Evolutionary conservation across 1,140 invertebrate species (phyloP), one percentile per base, ranked within the genome.

Genomic region (Anoplolepis gracilipes): DNA sequence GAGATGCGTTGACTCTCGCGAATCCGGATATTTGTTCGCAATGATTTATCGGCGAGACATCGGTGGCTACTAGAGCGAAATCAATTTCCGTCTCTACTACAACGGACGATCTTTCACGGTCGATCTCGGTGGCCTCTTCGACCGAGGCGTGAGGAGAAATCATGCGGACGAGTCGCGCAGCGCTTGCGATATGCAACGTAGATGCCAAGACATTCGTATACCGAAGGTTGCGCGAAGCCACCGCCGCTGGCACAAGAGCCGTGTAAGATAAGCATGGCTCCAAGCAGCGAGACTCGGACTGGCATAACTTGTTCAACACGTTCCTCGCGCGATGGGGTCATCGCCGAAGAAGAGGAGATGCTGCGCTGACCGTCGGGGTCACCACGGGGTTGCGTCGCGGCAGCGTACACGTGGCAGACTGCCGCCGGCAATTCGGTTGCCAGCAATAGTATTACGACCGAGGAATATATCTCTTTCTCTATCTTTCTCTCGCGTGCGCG

Each of bases 221-320:
- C 5, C 25, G 46, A 79, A 59, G 86, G 57, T 75, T 49, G 75
- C 67, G 42, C 67, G 49, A 59, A 42, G 25, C 25, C 28, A 46
- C 49, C 81, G 76, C 42, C 69, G 36, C 39, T 6, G 67, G 57
- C 79, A 42, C 76, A 64, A 86, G 81, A 82, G 49, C 30, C 33
- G 46, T 36, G 53, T 49, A 85, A 42, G 73, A 57, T 39, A 82
- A 39, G 59, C 57, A 61, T 33, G 73, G 61, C 62, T 64, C 11
- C 30, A 49, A 81, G 87, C 70, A 79, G 78, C 76, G 64, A 61
- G 55, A 57, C 87, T 57, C 55, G 67, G 78, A 84, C 88, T 86
- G 88, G 85, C 88, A 87, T 90, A 92, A 92, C 88, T 92, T 92
- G 91, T 92, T 92, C 89, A 87, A 92, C 91, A 87, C 91, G 91